Evolutionary conservation across 2,888 invertebrate species (phyloP).

Genomic region (Phragmatobia fuliginosa): DNA sequence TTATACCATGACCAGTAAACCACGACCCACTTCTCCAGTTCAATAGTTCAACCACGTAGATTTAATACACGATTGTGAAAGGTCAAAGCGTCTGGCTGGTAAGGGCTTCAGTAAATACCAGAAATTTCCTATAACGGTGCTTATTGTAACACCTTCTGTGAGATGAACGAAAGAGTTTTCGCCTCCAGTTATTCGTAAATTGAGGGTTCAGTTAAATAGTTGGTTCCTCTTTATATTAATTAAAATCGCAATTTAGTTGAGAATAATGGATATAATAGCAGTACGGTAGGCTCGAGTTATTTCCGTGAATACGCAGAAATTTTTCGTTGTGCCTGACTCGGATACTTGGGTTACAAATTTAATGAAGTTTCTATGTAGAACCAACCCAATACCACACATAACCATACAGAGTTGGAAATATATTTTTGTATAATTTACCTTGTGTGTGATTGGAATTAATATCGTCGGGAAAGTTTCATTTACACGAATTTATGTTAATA

Average conservation of each 20-base stretch:
- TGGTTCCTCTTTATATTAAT: constrained; percentile 24
- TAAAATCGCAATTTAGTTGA: constrained; percentile 21
- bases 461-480: neutral
- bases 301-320: neutral
- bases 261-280: constrained; percentile 1
- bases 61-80: constrained; percentile 15
- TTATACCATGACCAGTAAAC: constrained; percentile 44
- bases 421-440: constrained; percentile 16
- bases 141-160: constrained; percentile 48
- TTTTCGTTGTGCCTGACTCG: constrained; percentile 4
- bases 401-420: neutral
- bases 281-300: neutral
- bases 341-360: constrained; percentile 14
- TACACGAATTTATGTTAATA: neutral
- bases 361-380: constrained; percentile 7
- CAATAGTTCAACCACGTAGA: constrained; percentile 23
- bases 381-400: neutral
- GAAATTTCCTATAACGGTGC: constrained; percentile 44
- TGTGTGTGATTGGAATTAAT: constrained; percentile 11
- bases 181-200: constrained; percentile 41
- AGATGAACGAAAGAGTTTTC: constrained; percentile 30
- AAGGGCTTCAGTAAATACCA: constrained; percentile 36
- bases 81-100: constrained; percentile 32
- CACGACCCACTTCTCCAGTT: constrained; percentile 25
- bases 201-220: constrained; percentile 28